Evolutionary conservation across 2,888 invertebrate genomes (phyloP), one percentile per base, ranked within the genome.

Genomic region (Morpho deidamia): DNA sequence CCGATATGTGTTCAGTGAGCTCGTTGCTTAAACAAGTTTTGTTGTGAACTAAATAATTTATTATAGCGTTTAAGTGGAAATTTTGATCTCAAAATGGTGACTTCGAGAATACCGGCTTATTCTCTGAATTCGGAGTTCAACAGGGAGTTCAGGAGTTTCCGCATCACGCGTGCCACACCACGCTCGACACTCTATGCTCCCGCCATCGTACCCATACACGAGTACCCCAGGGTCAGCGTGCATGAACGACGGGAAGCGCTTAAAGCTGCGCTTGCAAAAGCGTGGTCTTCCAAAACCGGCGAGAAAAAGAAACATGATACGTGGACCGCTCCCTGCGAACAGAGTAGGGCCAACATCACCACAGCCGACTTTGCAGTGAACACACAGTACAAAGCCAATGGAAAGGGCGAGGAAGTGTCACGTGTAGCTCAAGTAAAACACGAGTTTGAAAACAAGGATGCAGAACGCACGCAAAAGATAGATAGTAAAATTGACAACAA

Each of bases 91-190:
- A 89, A 84, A 84, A 92, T 92, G 92, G 91, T 91, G 79, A 91
- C 91, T 76, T 91, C 91, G 78, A 90, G 91, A 76, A 91, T 92
- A 85, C 92, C 92, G 63, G 92, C 91, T 78, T 91, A 91, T 85
- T 90, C 90, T 78, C 83, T 92, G 67, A 91, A 91, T 83, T 91
- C 91, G 83, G 92, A 92, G 83, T 88, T 91, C 83, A 90, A 91
- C 83, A 88, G 90, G 79, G 90, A 90, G 84, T 90, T 90, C 81
- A 86, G 90, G 82, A 90, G 90, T 86, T 90, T 90, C 81, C 88
- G 90, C 70, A 86, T 90, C 69, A 86, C 90, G 65, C 78, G 90
- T 70, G 86, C 87, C 62, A 88, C 90, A 62, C 88, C 90, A 69
- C 82, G 88, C 60, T 86, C 88, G 62, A 82, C 86, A 67, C 73